Evolutionary conservation across 2,113 vertebrate species (phyloP).

Genomic region (Mesoclemmys tuberculata): DNA sequence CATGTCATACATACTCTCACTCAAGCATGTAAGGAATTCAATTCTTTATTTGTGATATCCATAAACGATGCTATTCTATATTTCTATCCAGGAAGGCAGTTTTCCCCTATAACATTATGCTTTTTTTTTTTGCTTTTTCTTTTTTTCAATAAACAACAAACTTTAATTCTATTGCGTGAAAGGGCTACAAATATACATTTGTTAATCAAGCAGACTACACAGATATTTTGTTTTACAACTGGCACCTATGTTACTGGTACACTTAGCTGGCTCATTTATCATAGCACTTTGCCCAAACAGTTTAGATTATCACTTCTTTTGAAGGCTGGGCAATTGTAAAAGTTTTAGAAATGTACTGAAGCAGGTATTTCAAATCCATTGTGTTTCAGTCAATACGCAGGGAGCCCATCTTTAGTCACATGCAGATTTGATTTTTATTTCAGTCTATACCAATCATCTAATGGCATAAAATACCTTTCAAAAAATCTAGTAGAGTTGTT

Average conservation of each 20-base stretch:
- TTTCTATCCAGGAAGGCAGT: slow-evolving; percentile 81
- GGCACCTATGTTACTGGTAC: slow-evolving; percentile 76
- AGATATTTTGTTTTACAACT: slow-evolving; percentile 82
- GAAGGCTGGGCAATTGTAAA: slow-evolving; percentile 55
- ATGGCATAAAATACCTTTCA: slow-evolving; percentile 32
- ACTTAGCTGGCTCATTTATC: slow-evolving; percentile 70
- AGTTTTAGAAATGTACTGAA: background rate
- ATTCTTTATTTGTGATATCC: slow-evolving; percentile 85
- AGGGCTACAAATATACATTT: slow-evolving; percentile 85
- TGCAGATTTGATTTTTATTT: slow-evolving; percentile 32
- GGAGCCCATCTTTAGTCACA: slow-evolving; percentile 65
- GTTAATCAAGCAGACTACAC: slow-evolving; percentile 83
- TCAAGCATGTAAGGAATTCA: slow-evolving; percentile 83
- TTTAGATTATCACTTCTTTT: slow-evolving; percentile 57
- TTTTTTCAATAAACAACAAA: slow-evolving; percentile 78
- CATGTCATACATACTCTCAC: slow-evolving; percentile 82
- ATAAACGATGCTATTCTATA: slow-evolving; percentile 84
- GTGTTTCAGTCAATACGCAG: background rate
- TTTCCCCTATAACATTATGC: slow-evolving; percentile 77
- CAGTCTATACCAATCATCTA: slow-evolving; percentile 59
- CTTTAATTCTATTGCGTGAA: slow-evolving; percentile 81
- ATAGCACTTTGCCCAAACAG: slow-evolving; percentile 66
- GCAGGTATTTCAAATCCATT: slow-evolving; percentile 51
- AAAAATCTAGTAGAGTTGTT: slow-evolving; percentile 41
- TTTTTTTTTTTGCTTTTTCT: slow-evolving; percentile 45